A percentile compares a stretch with the other conserved stretches of the same genome.
Evolutionary conservation across 2,888 invertebrate genomes (phyloP).

Genomic region (Melieria picta): DNA sequence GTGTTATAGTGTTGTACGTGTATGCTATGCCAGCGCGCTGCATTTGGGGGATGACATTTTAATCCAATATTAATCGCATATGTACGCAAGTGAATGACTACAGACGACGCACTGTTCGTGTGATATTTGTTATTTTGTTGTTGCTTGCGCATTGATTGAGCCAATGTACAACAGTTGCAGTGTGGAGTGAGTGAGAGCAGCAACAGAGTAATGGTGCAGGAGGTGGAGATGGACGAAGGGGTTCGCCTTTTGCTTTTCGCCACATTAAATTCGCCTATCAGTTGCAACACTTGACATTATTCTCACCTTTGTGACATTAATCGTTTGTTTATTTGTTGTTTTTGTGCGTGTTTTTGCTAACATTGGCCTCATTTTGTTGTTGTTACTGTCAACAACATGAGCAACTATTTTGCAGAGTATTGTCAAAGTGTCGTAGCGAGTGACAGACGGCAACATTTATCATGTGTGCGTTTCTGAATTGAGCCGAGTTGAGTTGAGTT

Average conservation of each 20-base stretch:
- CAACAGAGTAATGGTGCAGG: not conserved
- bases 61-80: constrained; percentile 60
- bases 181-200: too few species aligned
- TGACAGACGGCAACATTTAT: constrained; percentile 5
- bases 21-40: constrained; percentile 1
- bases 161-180: not conserved
- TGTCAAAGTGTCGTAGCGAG: not conserved
- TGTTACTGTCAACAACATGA: not conserved
- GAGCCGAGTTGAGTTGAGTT: too few species aligned
- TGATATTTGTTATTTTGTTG: not conserved
- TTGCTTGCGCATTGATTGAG: not conserved
- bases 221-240: not conserved
- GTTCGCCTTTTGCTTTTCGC: not conserved
- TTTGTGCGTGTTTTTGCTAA: constrained; percentile 10
- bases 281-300: constrained; percentile 37
- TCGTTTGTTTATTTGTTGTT: constrained; percentile 23
- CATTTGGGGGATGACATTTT: constrained; percentile 58
- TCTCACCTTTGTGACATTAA: constrained; percentile 41
- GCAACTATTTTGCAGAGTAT: not conserved
- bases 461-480: constrained; percentile 2
- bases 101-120: not conserved
- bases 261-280: constrained; percentile 10
- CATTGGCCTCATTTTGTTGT: not conserved
- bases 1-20: not conserved
- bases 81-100: constrained; percentile 44